Evolutionary conservation across 1,140 invertebrate species (phyloP), one percentile per base, ranked within the genome.

Genomic region (Drosophila orosa): DNA sequence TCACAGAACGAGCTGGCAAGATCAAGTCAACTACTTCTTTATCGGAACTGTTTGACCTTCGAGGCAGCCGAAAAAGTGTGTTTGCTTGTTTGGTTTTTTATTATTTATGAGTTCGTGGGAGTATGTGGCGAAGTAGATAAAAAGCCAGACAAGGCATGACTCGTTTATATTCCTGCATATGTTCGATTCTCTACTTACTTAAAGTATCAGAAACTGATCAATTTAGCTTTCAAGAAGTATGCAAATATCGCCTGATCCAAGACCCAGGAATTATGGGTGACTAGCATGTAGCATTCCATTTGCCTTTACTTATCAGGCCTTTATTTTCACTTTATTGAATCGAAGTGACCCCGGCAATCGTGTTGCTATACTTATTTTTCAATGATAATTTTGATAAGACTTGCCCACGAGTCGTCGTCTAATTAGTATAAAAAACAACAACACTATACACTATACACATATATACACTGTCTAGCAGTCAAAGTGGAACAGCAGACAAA

Each of bases 381-480:
- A 82, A 81, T 81, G 76, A 84, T 80, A 83, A 79, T 82, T 79
- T 67, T 84, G 81, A 84, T 84, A 84, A 84, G 74, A 56, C 50
- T 22, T 45, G 48, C 59, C 31, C 44, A 50, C 58, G 48, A 60
- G 45, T 33, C 44, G 42, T n/a, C 55, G 31, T 80, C 55, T 85
- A 85, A 84, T 84, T 85, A 80, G 59, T 73, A 61, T 57, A 74
- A 45, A 72, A 75, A 60, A 24, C 27, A 69, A 71, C 52, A 52
- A 54, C 42, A 45, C 22, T 10, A 31, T 40, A 17, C 9, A 17
- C 24, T n/a, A 33, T 5, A 33, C 37, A 39, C 29, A 48, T 40
- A 44, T 31, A 29, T 31, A 60, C 40, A 27, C 12, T 35, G 44
- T 50, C 29, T 29, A 40, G 22, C 31, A 42, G 29, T 8, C 22